A percentile compares a stretch with the other conserved stretches of the same genome.
phyloP scores from a whole-genome alignment of 2,797 vertebrate genomes.

The Urophycis tenuis region DNA sequence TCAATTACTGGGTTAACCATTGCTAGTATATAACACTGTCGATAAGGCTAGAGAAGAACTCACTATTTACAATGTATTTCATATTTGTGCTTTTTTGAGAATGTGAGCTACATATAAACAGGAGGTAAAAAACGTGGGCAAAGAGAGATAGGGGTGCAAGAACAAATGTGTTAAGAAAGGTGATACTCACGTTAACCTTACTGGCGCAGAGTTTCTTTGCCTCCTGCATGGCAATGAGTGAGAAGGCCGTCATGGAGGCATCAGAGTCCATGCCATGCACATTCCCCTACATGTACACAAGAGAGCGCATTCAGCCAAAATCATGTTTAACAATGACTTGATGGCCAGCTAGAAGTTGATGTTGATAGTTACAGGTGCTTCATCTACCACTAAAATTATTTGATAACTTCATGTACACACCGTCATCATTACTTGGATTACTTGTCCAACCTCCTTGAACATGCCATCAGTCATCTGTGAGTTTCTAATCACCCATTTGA shows the following conservation, averaged over 20 bases:
- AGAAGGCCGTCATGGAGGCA: neutral
- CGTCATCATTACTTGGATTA: neutral
- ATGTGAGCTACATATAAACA: neutral
- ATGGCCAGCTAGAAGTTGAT: neutral
- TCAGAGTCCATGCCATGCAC: neutral
- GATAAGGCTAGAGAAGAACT: too few species aligned
- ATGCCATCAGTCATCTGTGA: slow-evolving; percentile 51
- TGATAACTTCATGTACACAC: neutral
- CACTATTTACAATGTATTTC: too few species aligned
- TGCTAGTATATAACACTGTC: too few species aligned
- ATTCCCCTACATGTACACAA: neutral
- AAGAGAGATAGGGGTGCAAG: neutral
- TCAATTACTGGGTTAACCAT: too few species aligned
- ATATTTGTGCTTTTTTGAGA: too few species aligned
- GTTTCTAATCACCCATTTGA: slow-evolving; percentile 75
- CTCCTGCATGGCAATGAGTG: neutral
- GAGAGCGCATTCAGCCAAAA: neutral
- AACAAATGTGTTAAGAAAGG: neutral
- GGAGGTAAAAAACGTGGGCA: too few species aligned
- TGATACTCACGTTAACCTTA: neutral
- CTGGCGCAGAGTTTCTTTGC: neutral
- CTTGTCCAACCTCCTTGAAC: neutral
- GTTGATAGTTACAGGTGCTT: neutral
- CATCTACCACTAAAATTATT: neutral
- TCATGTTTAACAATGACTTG: neutral